Base-by-base conservation (phyloP, 2,113 vertebrate species). In the Pleuronectes platessa region DNA sequence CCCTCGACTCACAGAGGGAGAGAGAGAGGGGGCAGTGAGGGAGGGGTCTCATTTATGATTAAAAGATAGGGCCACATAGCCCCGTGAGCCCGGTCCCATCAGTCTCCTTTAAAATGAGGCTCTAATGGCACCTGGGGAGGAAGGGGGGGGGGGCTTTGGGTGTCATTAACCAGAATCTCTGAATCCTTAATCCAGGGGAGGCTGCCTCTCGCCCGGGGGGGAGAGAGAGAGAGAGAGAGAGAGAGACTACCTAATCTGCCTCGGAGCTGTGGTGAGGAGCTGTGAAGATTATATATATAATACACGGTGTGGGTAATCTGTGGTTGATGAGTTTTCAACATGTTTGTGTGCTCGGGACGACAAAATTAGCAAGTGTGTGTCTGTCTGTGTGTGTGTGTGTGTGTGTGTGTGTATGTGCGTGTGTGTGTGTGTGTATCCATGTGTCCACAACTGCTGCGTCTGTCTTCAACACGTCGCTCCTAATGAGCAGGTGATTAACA, bases 401-500 rank as follows among this genome's bases (percentile, higher is more conserved):
- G 60, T 27, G 77, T 76, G 0, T 37, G 75, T 68, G 68, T 47
- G 78, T 69, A 65, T 58, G 35, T 77, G 49, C 35, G 65, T 58
- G 47, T 40, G 21, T 71, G 60, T 62, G 26, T 70, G 62, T 65
- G 71, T 72, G 75, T 70, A 20, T 60, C 15, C 8, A 5, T 60
- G 37, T 65, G 74, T 69, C 68, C 24, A 42, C 62, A 79, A 72
- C 79, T 15, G 17, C 74, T 23, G 62, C 53, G 31, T 81, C 79
- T 83, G 78, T 86, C 82, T 84, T 80, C 76, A 81, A 73, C 60
- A 31, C 74, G 82, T 85, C 87, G 17, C 60, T 72, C 61, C 77
- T 88, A 92, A 93, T 85, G 90, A 91, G 86, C 11, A 84, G 86
- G 83, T 89, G 90, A 92, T 92, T 90, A 90, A 91, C 76, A 37